These are phyloP conservation scores for Palaemon carinicauda DNA, from an alignment of 1,140 invertebrate species.

Conservation along the genomic window DNA sequence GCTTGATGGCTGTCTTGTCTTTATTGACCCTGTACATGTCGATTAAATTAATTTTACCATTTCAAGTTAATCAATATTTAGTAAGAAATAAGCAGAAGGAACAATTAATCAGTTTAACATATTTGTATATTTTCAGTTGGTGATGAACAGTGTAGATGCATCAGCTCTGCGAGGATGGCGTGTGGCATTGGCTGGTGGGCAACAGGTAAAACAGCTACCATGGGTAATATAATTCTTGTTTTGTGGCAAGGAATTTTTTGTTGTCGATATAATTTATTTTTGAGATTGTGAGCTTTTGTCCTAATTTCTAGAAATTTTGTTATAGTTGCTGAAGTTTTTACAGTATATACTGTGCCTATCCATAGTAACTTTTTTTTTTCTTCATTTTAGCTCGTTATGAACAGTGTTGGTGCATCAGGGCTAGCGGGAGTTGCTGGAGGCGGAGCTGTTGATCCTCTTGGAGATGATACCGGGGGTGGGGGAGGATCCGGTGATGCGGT, in stretches of 20 bases:
- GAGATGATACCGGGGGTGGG: constrained; percentile 16
- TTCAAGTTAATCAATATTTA: no score
- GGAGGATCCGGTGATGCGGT: constrained; percentile 30
- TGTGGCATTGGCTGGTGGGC: constrained; percentile 38
- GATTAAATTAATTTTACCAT: no score
- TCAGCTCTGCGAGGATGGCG: constrained; percentile 45
- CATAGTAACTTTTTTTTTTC: neutral
- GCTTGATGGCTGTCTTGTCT: no score
- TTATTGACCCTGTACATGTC: no score
- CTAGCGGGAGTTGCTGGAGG: constrained; percentile 22
- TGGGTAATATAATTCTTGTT: no score
- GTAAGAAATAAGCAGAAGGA: no score
- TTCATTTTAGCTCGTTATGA: constrained; percentile 41
- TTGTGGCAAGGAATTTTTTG: no score
- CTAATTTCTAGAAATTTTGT: no score
- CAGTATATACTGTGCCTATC: neutral
- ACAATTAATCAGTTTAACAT: no score
- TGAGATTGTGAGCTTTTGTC: no score
- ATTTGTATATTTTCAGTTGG: constrained; percentile 20
- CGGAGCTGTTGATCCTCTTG: constrained; percentile 15
- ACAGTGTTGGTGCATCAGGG: constrained; percentile 43
- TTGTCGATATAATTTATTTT: no score
- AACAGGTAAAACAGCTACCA: constrained; percentile 3
- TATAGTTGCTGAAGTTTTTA: no score
- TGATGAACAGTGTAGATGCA: constrained; percentile 54